Evolutionary conservation across 35 echinoderm and acorn worm genomes (phyloP).

Genomic region (Apostichopus japonicus): DNA sequence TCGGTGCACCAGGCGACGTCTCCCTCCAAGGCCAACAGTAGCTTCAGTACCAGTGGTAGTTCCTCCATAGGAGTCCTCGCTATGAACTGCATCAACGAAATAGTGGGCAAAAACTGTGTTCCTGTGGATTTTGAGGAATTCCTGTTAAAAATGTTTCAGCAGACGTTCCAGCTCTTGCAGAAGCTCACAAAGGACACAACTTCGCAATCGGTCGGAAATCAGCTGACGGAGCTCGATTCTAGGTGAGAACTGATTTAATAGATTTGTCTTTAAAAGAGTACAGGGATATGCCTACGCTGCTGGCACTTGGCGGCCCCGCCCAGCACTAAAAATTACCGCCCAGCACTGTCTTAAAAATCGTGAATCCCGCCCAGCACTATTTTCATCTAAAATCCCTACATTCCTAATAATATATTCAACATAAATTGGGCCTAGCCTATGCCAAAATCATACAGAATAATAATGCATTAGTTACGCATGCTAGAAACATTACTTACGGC

Average conservation of each 20-base stretch:
- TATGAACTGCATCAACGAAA: conserved; percentile 98
- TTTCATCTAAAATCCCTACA: no score
- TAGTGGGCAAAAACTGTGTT: conserved; percentile 96
- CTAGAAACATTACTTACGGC: no score
- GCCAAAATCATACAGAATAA: no score
- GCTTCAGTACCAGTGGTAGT: conserved; percentile 93
- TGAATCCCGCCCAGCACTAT: no score
- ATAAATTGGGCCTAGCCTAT: no score
- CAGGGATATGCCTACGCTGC: no score
- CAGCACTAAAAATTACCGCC: no score
- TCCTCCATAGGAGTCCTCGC: conserved; percentile 94
- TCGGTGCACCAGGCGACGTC: conserved; percentile 77
- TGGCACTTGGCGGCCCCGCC: no score
- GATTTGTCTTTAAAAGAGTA: no score
- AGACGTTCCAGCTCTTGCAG: conserved; percentile 95
- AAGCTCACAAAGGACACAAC: conserved; percentile 95
- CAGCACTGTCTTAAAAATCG: no score
- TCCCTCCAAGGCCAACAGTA: conserved; percentile 59
- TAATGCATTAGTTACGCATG: no score
- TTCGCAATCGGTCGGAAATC: conserved; percentile 93
- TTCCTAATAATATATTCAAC: no score
- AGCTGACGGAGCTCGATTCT: conserved; percentile 88
- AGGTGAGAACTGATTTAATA: conserved; percentile 68
- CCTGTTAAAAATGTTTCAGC: conserved; percentile 90
- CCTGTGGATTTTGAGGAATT: conserved; percentile 98